These are phyloP conservation scores for Megalurothrips usitatus DNA, from an alignment of 2,888 invertebrate species.

Conservation along the genomic window DNA sequence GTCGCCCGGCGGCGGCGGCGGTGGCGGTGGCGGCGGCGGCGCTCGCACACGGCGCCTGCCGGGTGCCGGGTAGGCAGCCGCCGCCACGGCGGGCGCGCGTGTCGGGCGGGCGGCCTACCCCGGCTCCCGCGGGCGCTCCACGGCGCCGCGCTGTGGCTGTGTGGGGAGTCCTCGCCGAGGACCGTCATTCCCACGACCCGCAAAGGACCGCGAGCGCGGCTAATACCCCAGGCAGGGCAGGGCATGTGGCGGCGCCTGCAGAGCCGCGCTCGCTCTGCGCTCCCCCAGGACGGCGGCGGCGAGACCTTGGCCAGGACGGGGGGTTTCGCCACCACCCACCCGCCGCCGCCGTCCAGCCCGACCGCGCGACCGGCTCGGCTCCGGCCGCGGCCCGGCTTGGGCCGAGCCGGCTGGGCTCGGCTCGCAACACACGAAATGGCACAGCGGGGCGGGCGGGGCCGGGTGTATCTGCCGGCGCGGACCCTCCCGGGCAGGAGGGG, in stretches of 20 bases:
- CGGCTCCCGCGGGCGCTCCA: no score
- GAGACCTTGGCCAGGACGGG: background rate
- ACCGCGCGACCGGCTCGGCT: background rate
- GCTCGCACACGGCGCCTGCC: no score
- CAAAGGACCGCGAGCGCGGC: no score
- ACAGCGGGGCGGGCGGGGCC: background rate
- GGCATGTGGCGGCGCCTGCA: no score
- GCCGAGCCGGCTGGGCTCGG: background rate
- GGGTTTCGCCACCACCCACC: background rate
- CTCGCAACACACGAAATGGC: slow-evolving; percentile 19
- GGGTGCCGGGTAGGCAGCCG: no score
- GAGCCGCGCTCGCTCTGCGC: background rate
- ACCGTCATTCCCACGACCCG: background rate
- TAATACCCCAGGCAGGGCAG: background rate
- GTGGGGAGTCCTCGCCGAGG: background rate
- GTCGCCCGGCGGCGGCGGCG: no score
- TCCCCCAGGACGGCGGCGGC: background rate
- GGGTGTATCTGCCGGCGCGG: no score
- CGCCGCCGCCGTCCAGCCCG: background rate
- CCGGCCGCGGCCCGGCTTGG: background rate
- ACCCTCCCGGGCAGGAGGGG: no score
- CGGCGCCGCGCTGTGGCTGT: background rate
- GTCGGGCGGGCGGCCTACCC: no score
- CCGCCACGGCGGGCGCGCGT: no score
- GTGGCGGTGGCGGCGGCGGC: no score